These are phyloP conservation scores for Manacus vitellinus DNA, from an alignment of 2,113 vertebrate genomes.

Conservation along the genomic window DNA sequence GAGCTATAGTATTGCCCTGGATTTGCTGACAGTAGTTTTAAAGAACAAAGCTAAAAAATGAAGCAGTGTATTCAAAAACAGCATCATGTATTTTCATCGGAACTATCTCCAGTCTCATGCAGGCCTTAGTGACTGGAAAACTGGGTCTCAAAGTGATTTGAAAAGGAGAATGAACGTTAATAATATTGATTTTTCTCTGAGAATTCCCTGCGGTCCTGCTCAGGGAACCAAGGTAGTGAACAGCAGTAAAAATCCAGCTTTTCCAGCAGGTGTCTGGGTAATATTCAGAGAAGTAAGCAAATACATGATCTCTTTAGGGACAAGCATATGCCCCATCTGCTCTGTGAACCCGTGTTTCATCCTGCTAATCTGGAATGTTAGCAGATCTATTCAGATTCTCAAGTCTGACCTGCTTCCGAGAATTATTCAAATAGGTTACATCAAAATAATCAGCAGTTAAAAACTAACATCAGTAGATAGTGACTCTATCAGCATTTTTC, in stretches of 20 bases:
- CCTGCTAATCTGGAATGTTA: neutral
- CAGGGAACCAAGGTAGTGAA: neutral
- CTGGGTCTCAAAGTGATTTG: conserved; percentile 1
- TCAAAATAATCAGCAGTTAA: conserved; percentile 57
- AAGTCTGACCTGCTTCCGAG: conserved; percentile 8
- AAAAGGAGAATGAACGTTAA: conserved; percentile 18
- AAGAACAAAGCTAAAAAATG: neutral
- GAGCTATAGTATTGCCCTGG: neutral
- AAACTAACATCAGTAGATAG: conserved; percentile 25
- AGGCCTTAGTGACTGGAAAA: neutral
- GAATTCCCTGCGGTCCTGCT: conserved; percentile 18
- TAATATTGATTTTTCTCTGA: conserved; percentile 46
- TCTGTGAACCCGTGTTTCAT: neutral
- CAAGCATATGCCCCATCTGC: neutral
- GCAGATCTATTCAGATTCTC: neutral
- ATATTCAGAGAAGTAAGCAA: neutral
- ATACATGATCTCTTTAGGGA: neutral
- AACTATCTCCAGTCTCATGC: neutral
- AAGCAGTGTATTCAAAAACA: neutral
- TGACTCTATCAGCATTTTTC: conserved; percentile 65
- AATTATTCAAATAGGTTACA: conserved; percentile 25
- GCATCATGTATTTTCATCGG: neutral
- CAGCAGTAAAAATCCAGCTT: neutral
- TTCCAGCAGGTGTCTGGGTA: neutral
- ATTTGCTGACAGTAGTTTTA: neutral